phyloP scores from a whole-genome alignment of 2,888 invertebrate genomes.

The Dastarcus helophoroides region DNA sequence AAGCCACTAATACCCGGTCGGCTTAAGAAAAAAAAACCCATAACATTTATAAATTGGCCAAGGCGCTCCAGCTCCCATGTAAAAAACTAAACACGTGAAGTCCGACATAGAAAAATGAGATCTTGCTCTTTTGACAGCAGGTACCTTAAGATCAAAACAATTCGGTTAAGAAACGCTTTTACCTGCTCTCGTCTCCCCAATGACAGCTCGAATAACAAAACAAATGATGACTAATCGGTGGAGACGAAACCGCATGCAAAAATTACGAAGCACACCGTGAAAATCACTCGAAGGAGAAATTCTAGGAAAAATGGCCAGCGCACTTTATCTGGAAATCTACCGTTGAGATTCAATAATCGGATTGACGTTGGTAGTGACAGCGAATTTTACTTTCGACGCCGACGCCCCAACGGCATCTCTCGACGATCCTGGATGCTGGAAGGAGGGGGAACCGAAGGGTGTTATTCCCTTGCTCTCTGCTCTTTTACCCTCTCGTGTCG shows the following conservation, averaged over 20 bases:
- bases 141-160: constrained; percentile 19
- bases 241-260: too few relatives aligned
- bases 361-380: constrained; percentile 31
- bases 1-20: too few relatives aligned
- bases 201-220: constrained; percentile 27
- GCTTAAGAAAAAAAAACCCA: too few relatives aligned
- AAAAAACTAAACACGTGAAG: constrained; percentile 20
- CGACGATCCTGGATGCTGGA: constrained; percentile 33
- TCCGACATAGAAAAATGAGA: constrained; percentile 25
- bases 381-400: constrained; percentile 31
- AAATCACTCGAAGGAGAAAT: too few relatives aligned
- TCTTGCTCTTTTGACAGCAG: constrained; percentile 22
- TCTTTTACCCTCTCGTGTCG: too few relatives aligned
- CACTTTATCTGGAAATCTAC: constrained; percentile 7
- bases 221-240: constrained; percentile 33
- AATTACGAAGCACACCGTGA: too few relatives aligned
- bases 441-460: constrained; percentile 25
- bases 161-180: constrained; percentile 18
- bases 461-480: constrained; percentile 24
- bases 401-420: constrained; percentile 36
- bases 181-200: constrained; percentile 16
- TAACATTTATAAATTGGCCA: constrained; percentile 1
- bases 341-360: too few relatives aligned
- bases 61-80: too few relatives aligned
- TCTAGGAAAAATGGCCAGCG: constrained; percentile 17